Percentiles rank a stretch among this genome's conserved stretches.
These are phyloP conservation scores for Philereme vetulata DNA, from an alignment of 2,888 invertebrate genomes.

Conservation along the genomic window DNA sequence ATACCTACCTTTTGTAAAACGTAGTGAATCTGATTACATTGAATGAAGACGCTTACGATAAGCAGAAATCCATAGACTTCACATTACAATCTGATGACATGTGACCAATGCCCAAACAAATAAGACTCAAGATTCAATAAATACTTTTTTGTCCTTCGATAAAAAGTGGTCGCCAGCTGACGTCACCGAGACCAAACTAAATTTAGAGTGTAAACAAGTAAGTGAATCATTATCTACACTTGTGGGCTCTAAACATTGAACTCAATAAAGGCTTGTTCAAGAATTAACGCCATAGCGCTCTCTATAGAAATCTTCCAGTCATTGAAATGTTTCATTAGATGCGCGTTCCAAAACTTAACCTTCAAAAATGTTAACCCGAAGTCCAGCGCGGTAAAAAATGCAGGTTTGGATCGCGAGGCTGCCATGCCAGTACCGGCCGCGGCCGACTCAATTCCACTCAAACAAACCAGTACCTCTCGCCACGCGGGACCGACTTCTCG, in stretches of 20 bases:
- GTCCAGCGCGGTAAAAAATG: constrained; percentile 71
- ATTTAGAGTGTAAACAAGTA: constrained; percentile 69
- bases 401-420: constrained; percentile 43
- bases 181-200: constrained; percentile 69
- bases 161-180: constrained; percentile 56
- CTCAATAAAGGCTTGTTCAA: constrained; percentile 33
- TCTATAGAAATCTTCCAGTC: not conserved
- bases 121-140: constrained; percentile 47
- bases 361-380: constrained; percentile 67
- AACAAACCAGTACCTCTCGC: constrained; percentile 60
- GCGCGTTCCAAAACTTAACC: constrained; percentile 68
- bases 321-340: constrained; percentile 4
- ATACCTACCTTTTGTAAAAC: too few species aligned
- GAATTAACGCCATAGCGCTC: constrained; percentile 12
- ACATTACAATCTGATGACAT: not conserved
- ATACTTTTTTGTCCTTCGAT: constrained; percentile 56
- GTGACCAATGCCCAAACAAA: not conserved
- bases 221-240: constrained; percentile 66
- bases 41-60: too few species aligned
- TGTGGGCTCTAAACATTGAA: constrained; percentile 53
- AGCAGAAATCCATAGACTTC: too few species aligned
- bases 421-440: constrained; percentile 7
- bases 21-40: too few species aligned
- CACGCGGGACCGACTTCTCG: constrained; percentile 60
- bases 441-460: constrained; percentile 18